Evolutionary conservation across 2,888 invertebrate species (phyloP).

Genomic region (Hedya salicella): DNA sequence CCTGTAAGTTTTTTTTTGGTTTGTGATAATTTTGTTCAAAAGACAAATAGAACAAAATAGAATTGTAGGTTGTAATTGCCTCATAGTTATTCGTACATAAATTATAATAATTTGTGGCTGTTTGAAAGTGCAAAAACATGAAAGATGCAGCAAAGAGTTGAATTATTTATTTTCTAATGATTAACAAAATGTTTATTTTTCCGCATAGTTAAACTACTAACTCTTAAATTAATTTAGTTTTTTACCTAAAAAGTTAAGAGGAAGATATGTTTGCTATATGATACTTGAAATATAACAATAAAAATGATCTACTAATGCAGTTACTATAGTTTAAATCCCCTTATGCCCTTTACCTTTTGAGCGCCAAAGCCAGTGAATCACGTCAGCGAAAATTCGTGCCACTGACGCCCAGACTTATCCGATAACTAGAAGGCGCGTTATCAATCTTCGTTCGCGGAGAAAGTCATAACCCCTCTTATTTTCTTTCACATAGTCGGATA

Average conservation of each 20-base stretch:
- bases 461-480: no score
- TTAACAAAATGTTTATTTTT: constrained; percentile 54
- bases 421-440: no score
- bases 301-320: constrained; percentile 30
- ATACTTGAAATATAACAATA: constrained; percentile 42
- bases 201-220: constrained; percentile 64
- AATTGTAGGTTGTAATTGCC: constrained; percentile 36
- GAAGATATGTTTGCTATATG: constrained; percentile 67
- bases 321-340: constrained; percentile 4
- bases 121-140: constrained; percentile 31
- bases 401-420: no score
- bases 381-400: no score
- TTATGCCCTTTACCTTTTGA: no score
- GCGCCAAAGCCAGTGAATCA: no score
- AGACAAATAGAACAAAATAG: constrained; percentile 41
- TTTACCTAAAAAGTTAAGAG: constrained; percentile 70
- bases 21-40: constrained; percentile 45
- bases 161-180: constrained; percentile 49
- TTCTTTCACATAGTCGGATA: no score
- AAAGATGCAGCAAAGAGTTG: constrained; percentile 32
- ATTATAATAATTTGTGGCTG: constrained; percentile 29
- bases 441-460: no score
- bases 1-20: constrained; percentile 36
- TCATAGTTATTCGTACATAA: constrained; percentile 30
- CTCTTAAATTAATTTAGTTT: constrained; percentile 69